Evolutionary conservation across 2,888 invertebrate species (phyloP), one percentile per base, ranked within the genome.

Genomic region (Trichacis sp.): DNA sequence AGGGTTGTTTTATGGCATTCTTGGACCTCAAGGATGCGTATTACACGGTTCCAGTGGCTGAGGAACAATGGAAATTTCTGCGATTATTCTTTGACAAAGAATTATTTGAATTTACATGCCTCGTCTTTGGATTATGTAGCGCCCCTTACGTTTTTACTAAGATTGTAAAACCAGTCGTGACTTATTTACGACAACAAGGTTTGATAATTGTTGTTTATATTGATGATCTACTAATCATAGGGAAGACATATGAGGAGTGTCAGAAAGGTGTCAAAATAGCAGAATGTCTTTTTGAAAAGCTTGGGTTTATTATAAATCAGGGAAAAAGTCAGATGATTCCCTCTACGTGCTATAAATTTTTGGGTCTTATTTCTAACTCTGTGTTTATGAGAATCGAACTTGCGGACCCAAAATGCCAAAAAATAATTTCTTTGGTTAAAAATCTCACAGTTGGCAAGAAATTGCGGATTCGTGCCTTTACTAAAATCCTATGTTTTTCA

Each of bases 151-250:
- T 69, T 5, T 73, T 66, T 29, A 70, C 66, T 0, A 59, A 71
- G 61, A 19, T 72, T 38, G 48, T 69, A 29, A 73, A 72, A 43
- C 68, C 70, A 0, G 54, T 73, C 14, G 49, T 65, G 38, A 19
- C 50, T 6, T 38, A 64, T 33, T 33, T 55, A 29, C 55, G 64
- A 49, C 0, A 40, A 4, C 3, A 15, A 15, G 55, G 61, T 14
- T 56, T 66, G 2, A 18, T 53, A 2, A 43, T 49, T 0, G 36
- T 68, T 8, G 48, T 70, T 19, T 70, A 72, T 19, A 19, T 70
- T 1, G 69, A 74, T 36, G 71, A 72, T 54, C 51, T 74, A 49
- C 38, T 70, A 5, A 61, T 68, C 9, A 68, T 69, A 0, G 18
- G 33, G 5, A 65, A 57, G 8, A 64, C 53, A 1, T 30, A 30